Evolutionary conservation across 2,113 vertebrate genomes (phyloP), one percentile per base, ranked within the genome.

Genomic region (Poicephalus gulielmi): DNA sequence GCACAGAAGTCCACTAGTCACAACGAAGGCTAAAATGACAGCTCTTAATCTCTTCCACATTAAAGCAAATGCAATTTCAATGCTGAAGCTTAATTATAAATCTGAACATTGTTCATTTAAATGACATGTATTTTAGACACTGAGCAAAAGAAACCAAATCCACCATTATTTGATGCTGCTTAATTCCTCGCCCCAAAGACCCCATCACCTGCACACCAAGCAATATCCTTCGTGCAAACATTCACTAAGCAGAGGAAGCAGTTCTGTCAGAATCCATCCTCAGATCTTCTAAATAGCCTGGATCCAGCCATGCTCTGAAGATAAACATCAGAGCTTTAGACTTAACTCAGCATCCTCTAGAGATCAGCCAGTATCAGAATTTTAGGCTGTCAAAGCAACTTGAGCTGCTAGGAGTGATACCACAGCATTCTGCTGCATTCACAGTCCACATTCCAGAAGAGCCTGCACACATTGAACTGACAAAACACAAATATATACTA

Each of bases 321-420:
- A 62, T 84, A 57, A 81, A 95, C 52, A 64, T 88, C 92, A 88
- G 59, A 95, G 46, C 53, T 83, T 62, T 59, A 85, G 44, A 84
- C 1, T 0, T 35, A 94, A 85, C 15, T 28, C 63, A 57, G 77
- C 35, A 83, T 41, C 70, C 24, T 80, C 50, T 7, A 95, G 53
- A 77, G 89, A 77, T 23, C 31, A 62, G 74, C 11, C 44, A 87
- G 30, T 3, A 64, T 52, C 35, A 91, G 22, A 68, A 89, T 46
- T 79, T 69, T 70, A 73, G 66, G 57, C 59, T 71, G 60, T 49
- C 91, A 77, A 94, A 85, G 44, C 41, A 77, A 83, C 31, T 7
- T 39, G 44, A 86, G 37, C 37, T 80, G 44, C 63, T 27, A 69
- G 5, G 10, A 31, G 62, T 76, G 0, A 0, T 22, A 64, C 15